A percentile compares a stretch with the other conserved stretches of the same genome.
Evolutionary conservation across 2,888 invertebrate genomes (phyloP).

Genomic region (Nowickia ferox): DNA sequence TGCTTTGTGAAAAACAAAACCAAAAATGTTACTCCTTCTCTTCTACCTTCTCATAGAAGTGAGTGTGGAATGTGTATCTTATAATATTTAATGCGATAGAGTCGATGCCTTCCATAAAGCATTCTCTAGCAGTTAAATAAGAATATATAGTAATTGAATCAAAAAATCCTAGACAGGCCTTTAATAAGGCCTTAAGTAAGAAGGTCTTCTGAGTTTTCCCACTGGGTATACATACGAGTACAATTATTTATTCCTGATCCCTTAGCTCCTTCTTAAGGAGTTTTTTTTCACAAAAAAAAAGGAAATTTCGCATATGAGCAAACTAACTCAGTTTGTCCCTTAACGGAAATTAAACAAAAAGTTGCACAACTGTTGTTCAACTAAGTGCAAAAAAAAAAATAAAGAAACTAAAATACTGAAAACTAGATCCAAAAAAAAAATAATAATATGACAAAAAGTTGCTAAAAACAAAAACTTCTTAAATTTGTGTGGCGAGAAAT

Average conservation of each 20-base stretch:
- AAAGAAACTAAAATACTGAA: neutral
- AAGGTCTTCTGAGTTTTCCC: too few relatives aligned
- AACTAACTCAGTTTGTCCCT: constrained; percentile 1
- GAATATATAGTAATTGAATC: too few relatives aligned
- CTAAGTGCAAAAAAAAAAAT: constrained; percentile 27
- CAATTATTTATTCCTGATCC: neutral
- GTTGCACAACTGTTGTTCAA: constrained; percentile 54
- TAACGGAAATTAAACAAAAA: constrained; percentile 59
- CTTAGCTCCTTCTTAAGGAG: neutral
- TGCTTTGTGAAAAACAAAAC: too few relatives aligned
- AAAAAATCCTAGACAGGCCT: too few relatives aligned
- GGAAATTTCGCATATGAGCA: neutral
- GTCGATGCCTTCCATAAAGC: too few relatives aligned
- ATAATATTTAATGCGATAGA: too few relatives aligned
- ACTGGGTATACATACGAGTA: too few relatives aligned
- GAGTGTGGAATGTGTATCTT: too few relatives aligned
- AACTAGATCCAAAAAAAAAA: constrained; percentile 35
- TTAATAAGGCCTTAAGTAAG: too few relatives aligned
- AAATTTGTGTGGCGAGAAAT: constrained; percentile 74
- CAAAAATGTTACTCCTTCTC: too few relatives aligned
- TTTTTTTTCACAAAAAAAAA: neutral
- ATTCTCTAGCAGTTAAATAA: too few relatives aligned
- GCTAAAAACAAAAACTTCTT: constrained; percentile 5
- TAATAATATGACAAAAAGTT: constrained; percentile 48
- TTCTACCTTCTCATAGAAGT: too few relatives aligned